Conservation (phyloP, 2,888 invertebrate genomes). For the Operophtera brumata region DNA sequence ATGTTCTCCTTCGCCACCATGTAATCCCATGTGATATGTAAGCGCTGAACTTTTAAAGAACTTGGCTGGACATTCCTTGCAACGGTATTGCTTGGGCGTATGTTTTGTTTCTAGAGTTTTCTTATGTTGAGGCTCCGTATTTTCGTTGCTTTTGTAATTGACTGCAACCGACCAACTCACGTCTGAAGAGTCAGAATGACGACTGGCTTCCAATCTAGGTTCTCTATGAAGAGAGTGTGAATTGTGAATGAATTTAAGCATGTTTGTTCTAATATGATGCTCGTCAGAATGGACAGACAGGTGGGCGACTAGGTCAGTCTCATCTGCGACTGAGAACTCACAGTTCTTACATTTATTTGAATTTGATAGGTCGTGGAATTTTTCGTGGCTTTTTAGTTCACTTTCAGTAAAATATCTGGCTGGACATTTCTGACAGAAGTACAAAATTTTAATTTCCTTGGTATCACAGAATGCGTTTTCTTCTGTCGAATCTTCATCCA, state of each 20-base stretch:
- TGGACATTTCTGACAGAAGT: conserved; percentile 91
- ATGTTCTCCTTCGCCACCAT: conserved; percentile 83
- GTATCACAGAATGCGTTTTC: conserved; percentile 44
- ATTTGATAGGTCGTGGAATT: conserved; percentile 84
- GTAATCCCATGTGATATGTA: conserved; percentile 84
- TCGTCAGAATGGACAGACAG: conserved; percentile 87
- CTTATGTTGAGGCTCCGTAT: conserved; percentile 44
- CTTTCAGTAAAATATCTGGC: conserved; percentile 89
- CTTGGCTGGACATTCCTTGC: conserved; percentile 85
- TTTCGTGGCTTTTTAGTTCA: conserved; percentile 86
- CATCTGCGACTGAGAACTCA: conserved; percentile 87
- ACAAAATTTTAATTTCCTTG: conserved; percentile 74
- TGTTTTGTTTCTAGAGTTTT: conserved; percentile 54
- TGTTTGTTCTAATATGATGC: conserved; percentile 88
- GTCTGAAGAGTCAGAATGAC: conserved; percentile 53
- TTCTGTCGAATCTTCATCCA: conserved; percentile 47
- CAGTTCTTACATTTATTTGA: conserved; percentile 87
- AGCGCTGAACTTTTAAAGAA: conserved; percentile 87
- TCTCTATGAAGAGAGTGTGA: conserved; percentile 83
- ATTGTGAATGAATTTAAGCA: conserved; percentile 83
- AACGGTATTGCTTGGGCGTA: conserved; percentile 70
- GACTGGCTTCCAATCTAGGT: conserved; percentile 78
- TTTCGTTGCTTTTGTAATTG: conserved; percentile 51
- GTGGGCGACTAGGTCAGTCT: conserved; percentile 85
- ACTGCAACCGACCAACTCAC: conserved; percentile 71